Evolutionary conservation across 2,888 invertebrate species (phyloP), one percentile per base, ranked within the genome.

Genomic region (Clitarchus hookeri): DNA sequence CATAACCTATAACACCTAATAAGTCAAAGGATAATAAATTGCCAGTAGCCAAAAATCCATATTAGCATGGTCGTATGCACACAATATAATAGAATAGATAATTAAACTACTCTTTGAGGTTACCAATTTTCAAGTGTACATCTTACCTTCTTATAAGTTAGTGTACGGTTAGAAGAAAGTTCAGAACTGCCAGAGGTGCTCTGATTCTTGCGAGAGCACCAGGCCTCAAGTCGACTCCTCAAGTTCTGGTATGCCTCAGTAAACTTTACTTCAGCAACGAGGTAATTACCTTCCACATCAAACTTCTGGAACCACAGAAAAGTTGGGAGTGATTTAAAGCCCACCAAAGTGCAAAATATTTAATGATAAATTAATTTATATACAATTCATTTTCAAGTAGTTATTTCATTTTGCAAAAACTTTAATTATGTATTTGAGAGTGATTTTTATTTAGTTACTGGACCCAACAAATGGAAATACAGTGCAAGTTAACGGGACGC

Each of bases 251-350:
- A 82, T 88, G 94, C 94, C 90, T 95, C 94, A 36, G 95, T 94
- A 90, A 95, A 96, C 87, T 93, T 93, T n/a, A 96, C 93, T 91
- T 96, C 95, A 0, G 93, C 93, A 84, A 94, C 94, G 44, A 96
- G 91, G 89, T 93, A 93, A 12, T 94, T 94, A 88, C 95, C 93
- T 86, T 94, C 93, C 89, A 96, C 91, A 89, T 94, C 93, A 89
- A 95, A 96, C 91, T 95, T 95, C 96, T 96, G 93, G 87, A 93
- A 91, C 85, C 88, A 89, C 89, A 87, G 86, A 87, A 44, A 83
- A 83, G 12, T 36, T 36, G 1, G 2, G 4, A 3, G 36, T 36
- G 36, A 36, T 36, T 36, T 3, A 36, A 36, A 36, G 4, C 36
- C 36, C 36, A 36, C 36, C 1, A 36, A 36, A 36, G 1, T 36